phyloP scores from a whole-genome alignment of 2,888 invertebrate species.

The Rhodophaea formosa region DNA sequence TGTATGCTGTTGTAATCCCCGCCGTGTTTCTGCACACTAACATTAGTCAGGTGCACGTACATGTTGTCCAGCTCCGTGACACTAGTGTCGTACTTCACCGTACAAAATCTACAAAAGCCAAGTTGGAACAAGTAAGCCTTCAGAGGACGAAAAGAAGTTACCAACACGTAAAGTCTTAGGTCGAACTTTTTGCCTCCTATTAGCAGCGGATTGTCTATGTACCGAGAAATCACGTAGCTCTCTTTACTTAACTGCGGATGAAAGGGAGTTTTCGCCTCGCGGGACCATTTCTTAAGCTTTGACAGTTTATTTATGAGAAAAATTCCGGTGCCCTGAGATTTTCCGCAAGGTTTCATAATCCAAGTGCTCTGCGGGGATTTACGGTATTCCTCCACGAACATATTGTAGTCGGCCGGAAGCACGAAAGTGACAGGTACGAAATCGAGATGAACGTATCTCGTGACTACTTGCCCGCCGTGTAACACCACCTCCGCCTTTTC shows the following conservation, averaged over 20 bases:
- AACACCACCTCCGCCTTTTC: slow-evolving; percentile 83
- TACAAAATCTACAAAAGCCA: slow-evolving; percentile 97
- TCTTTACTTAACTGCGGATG: slow-evolving; percentile 91
- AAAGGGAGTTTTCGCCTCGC: slow-evolving; percentile 92
- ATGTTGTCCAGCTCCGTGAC: slow-evolving; percentile 93
- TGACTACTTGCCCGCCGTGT: slow-evolving; percentile 83
- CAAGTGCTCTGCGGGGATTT: slow-evolving; percentile 97
- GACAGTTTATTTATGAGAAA: slow-evolving; percentile 97
- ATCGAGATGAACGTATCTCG: slow-evolving; percentile 90
- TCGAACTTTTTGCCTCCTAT: slow-evolving; percentile 99
- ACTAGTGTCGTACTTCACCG: slow-evolving; percentile 95
- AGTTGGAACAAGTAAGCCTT: slow-evolving; percentile 95
- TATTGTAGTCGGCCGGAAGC: slow-evolving; percentile 96
- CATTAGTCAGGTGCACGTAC: slow-evolving; percentile 97
- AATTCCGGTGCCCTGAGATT: slow-evolving; percentile 96
- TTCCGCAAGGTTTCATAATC: slow-evolving; percentile 99
- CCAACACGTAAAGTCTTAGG: slow-evolving; percentile 93
- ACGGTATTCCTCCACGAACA: slow-evolving; percentile 97
- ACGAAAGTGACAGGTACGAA: slow-evolving; percentile 97
- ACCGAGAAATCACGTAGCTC: slow-evolving; percentile 97
- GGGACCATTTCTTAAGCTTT: slow-evolving; percentile 94
- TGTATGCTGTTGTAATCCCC: slow-evolving; percentile 96
- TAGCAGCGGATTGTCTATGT: slow-evolving; percentile 96
- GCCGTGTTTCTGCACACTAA: slow-evolving; percentile 98
- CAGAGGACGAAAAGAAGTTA: slow-evolving; percentile 95